Evolutionary conservation across 2,113 vertebrate species (phyloP), one percentile per base, ranked within the genome.

Genomic region (Oncorhynchus nerka): DNA sequence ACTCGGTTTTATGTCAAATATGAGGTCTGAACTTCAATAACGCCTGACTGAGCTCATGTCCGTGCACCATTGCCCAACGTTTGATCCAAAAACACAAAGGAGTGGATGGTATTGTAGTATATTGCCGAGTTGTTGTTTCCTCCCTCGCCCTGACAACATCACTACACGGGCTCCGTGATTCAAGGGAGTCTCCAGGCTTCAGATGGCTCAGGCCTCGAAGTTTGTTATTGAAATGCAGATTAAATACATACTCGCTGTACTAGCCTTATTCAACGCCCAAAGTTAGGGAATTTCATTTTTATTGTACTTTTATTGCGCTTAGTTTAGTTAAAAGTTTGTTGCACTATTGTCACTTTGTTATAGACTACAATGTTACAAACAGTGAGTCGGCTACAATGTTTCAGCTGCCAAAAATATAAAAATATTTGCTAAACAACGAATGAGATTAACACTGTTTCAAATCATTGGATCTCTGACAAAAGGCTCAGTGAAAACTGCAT

Each of bases 121-220:
- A 5, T 1, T 55, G 51, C 51, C 15, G 51, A 19, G 16, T 55
- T 16, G 51, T 19, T 55, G 51, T 55, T 55, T 7, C 22, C 59
- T 62, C 20, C 71, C 28, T 39, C n/a, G 19, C 59, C 59, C 71
- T 57, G 30, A 61, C 7, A 9, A 22, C 30, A 32, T 22, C 28
- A 34, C 71, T 39, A n/a, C 30, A 34, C 28, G n/a, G 71, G 51
- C 71, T 34, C 19, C 20, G 48, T 59, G 26, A 8, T 11, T 73
- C 28, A 73, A 59, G 51, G 51, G 51, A 62, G 55, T 59, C 26
- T 59, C 71, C 71, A n/a, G 55, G 71, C 71, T 59, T 59, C 19
- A 15, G 22, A 34, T 62, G 6, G 6, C 51, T n/a, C 59, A 73
- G 71, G 71, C 71, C 71, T 73, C 55, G 20, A 30, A 73, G 15